phyloP scores from a whole-genome alignment of 2,888 invertebrate genomes.

The Notodromas monacha region DNA sequence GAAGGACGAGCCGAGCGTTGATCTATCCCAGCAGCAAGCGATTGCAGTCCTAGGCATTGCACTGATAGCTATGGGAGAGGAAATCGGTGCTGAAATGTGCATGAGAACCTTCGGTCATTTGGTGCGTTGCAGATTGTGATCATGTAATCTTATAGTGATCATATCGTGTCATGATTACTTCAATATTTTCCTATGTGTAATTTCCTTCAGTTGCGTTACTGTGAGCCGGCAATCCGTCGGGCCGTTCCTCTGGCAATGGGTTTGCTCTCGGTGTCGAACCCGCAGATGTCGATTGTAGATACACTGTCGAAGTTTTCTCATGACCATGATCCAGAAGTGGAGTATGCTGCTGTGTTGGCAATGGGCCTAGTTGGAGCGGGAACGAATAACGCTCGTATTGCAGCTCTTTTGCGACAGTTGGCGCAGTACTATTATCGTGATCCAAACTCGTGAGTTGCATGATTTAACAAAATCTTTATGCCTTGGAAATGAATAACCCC shows the following conservation, averaged over 20 bases:
- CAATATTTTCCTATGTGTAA: conserved; percentile 1
- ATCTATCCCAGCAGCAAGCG: conserved; percentile 54
- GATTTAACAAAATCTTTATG: too few species aligned
- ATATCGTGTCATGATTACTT: not conserved
- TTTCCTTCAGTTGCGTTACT: conserved; percentile 41
- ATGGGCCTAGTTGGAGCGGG: conserved; percentile 88
- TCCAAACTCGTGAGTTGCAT: conserved; percentile 61
- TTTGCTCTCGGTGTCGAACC: conserved; percentile 81
- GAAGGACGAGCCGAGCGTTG: conserved; percentile 25
- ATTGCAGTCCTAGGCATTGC: conserved; percentile 92
- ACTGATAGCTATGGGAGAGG: conserved; percentile 91
- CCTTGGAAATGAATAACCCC: too few species aligned
- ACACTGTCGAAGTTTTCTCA: conserved; percentile 96
- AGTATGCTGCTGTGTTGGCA: conserved; percentile 89
- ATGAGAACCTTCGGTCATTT: conserved; percentile 80
- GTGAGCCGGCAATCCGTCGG: conserved; percentile 76
- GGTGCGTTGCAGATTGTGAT: conserved; percentile 17
- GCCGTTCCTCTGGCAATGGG: conserved; percentile 89
- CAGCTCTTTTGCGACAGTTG: conserved; percentile 84
- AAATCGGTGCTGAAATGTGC: conserved; percentile 94
- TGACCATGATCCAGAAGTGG: conserved; percentile 87
- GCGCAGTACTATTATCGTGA: conserved; percentile 96
- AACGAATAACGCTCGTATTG: conserved; percentile 47
- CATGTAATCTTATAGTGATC: not conserved
- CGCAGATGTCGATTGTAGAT: conserved; percentile 71